A percentile compares a stretch with the other conserved stretches of the same genome.
phyloP scores from a whole-genome alignment of 2,888 invertebrate genomes.

The Drosophila neonasuta region DNA sequence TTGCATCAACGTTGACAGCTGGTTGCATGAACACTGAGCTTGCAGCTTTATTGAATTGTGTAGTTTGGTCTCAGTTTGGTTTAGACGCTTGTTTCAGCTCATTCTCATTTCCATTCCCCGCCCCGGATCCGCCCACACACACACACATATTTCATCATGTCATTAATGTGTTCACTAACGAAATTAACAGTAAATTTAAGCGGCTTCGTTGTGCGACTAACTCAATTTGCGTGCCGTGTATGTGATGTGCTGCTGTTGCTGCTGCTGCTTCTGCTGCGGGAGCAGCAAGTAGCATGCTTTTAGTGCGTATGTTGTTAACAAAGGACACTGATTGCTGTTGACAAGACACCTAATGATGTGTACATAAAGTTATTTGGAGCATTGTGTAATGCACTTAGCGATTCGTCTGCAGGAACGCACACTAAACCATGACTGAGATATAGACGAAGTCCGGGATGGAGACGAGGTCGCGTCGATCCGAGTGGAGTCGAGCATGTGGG shows the following conservation, averaged over 20 bases:
- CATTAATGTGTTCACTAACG: conserved; percentile 68
- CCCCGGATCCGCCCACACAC: not conserved
- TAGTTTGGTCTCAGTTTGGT: conserved; percentile 47
- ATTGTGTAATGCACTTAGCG: conserved; percentile 57
- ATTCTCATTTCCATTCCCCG: conserved; percentile 15
- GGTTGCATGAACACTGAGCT: conserved; percentile 34
- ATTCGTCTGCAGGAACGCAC: conserved; percentile 22
- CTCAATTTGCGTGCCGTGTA: conserved; percentile 58
- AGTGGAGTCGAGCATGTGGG: not conserved
- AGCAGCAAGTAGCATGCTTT: conserved; percentile 45
- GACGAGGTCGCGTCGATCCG: not conserved
- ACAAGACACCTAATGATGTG: conserved; percentile 66
- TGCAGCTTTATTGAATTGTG: conserved; percentile 44
- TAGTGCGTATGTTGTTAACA: conserved; percentile 58
- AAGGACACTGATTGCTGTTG: conserved; percentile 70
- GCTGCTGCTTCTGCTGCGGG: not conserved
- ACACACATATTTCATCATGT: conserved; percentile 44
- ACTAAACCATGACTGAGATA: not conserved
- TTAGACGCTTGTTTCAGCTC: conserved; percentile 43
- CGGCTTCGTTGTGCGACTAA: conserved; percentile 64
- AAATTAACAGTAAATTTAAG: conserved; percentile 73
- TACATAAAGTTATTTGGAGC: conserved; percentile 61
- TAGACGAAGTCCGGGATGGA: not conserved
- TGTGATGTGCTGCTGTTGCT: conserved; percentile 7
- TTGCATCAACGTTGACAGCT: conserved; percentile 40